These are phyloP conservation scores for Sepiola atlantica DNA, from an alignment of 2,888 invertebrate genomes.

Conservation along the genomic window DNA sequence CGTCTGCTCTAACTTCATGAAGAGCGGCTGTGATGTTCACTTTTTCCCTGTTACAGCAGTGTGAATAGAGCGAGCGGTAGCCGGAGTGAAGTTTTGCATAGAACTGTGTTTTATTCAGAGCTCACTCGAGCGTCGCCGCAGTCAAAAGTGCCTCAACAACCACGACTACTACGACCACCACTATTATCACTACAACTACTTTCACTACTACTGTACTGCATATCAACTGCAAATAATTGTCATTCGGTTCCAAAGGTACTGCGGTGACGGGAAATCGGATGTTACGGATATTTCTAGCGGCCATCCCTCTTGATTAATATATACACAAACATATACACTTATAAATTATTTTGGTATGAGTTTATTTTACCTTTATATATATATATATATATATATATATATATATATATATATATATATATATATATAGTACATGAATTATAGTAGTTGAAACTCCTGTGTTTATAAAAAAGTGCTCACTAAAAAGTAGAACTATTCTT, in stretches of 20 bases:
- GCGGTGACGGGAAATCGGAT: neutral
- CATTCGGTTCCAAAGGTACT: neutral
- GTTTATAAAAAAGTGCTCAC: no score
- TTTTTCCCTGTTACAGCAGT: neutral
- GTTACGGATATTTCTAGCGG: neutral
- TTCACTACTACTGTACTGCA: neutral
- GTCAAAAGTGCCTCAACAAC: neutral
- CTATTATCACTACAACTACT: neutral
- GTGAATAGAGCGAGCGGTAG: neutral
- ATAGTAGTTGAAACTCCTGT: no score
- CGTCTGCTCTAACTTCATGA: no score
- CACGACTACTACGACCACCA: no score
- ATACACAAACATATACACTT: no score
- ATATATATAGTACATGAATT: no score
- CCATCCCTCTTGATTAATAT: no score
- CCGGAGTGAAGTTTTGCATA: neutral
- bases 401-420: no score
- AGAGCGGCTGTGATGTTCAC: neutral
- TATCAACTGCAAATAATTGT: neutral
- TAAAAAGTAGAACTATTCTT: no score
- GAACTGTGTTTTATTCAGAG: neutral
- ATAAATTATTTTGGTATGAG: no score
- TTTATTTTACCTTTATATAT: no score
- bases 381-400: no score
- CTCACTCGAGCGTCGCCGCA: neutral